Evolutionary conservation across 2,888 invertebrate species (phyloP).

Genomic region (Terebella lapidaria): DNA sequence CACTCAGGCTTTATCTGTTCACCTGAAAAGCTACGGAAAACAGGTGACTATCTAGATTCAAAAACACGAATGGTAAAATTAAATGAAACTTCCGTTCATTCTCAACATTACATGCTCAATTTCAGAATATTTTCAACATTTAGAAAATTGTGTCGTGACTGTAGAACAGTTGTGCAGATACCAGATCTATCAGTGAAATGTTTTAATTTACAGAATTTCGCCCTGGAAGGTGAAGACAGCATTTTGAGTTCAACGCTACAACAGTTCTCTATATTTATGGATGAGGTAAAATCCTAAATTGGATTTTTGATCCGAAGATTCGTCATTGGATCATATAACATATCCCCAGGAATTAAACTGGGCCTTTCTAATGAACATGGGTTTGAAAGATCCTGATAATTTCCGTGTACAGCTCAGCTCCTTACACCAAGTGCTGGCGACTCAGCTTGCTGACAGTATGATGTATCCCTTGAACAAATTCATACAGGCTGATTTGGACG

Average conservation of each 20-base stretch:
- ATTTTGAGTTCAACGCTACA: slow-evolving; percentile 44
- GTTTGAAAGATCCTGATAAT: not conserved
- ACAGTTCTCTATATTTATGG: slow-evolving; percentile 48
- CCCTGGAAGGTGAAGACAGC: slow-evolving; percentile 46
- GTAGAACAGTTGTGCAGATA: no score
- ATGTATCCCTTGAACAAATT: slow-evolving; percentile 54
- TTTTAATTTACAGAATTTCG: slow-evolving; percentile 41
- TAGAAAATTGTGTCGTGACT: no score
- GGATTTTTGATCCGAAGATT: no score
- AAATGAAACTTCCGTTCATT: no score
- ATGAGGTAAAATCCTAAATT: slow-evolving; percentile 37
- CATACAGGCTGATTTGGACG: slow-evolving; percentile 54
- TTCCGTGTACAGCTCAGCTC: slow-evolving; percentile 49
- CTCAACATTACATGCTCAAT: no score
- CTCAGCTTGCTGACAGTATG: slow-evolving; percentile 55
- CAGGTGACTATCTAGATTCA: slow-evolving; percentile 36
- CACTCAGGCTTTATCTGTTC: slow-evolving; percentile 43
- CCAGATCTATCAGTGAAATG: no score
- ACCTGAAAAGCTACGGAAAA: slow-evolving; percentile 44
- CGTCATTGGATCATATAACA: no score
- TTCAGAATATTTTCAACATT: no score
- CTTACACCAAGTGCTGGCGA: slow-evolving; percentile 53
- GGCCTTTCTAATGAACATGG: no score
- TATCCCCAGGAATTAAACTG: no score
- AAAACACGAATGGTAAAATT: no score